Evolutionary conservation across 2,113 vertebrate genomes (phyloP), one percentile per base, ranked within the genome.

Genomic region (Mystacornis crossleyi): DNA sequence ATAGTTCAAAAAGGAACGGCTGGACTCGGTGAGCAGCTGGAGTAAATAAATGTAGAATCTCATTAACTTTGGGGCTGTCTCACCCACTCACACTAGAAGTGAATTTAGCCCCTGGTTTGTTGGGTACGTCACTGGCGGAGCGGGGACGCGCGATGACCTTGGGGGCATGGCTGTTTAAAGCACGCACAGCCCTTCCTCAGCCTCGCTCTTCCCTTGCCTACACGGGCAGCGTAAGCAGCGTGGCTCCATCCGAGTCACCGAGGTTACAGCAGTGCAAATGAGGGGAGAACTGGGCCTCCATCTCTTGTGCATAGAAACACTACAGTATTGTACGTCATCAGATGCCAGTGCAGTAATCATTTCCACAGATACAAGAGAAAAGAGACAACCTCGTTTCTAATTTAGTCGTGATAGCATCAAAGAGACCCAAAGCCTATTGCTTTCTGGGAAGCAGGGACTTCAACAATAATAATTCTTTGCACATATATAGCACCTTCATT

Each of bases 371-470:
- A 74, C 53, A 82, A 94, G 91, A 86, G 84, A 86, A 86, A 67
- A 86, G 84, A 96, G 86, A 95, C 93, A 93, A 92, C 81, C 93
- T 89, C 3, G 1, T 93, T 96, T 97, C 96, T 94, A 96, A 93
- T 96, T 97, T 93, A 80, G 92, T 93, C 43, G 1, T 77, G 86
- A 95, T 94, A 92, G 86, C 95, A 97, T 96, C 95, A 97, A 93
- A 97, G 93, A 96, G 78, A 93, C 80, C 86, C 78, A 91, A 85
- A 93, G 83, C 51, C 83, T 96, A 87, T 87, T 89, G 89, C 88
- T 96, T 96, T 86, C 90, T 90, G 91, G 81, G 90, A 92, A 94
- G 74, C 82, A 81, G 86, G 64, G 92, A 94, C 77, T 66, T 90
- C 62, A 92, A 93, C 88, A 93, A 86, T 85, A 96, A 95, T 95